These are phyloP conservation scores for Agapornis roseicollis DNA, from an alignment of 2,113 vertebrate genomes.

Conservation along the genomic window DNA sequence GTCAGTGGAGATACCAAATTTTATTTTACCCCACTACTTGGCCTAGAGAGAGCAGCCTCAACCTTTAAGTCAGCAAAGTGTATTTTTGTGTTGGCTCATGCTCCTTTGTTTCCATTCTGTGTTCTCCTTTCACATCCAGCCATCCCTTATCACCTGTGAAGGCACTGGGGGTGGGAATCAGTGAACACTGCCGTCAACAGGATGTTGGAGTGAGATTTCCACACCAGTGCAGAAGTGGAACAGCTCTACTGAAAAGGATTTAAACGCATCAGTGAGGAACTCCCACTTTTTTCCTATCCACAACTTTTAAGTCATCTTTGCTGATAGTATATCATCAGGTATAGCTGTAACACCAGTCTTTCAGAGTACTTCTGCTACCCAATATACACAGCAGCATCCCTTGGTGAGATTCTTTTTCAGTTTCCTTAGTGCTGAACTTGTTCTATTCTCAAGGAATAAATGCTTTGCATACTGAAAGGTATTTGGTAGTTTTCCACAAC, in stretches of 20 bases:
- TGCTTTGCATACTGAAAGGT: neutral
- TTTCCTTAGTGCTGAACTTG: neutral
- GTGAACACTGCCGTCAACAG: neutral
- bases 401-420: neutral
- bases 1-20: neutral
- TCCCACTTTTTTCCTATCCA: neutral
- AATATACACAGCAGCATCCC: neutral
- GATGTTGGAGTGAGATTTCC: neutral
- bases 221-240: neutral
- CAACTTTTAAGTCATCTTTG: neutral
- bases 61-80: neutral
- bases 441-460: neutral
- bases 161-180: accelerated
- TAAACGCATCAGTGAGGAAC: neutral
- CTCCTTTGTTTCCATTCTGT: neutral
- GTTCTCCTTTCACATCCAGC: neutral
- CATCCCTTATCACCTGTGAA: neutral
- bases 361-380: neutral
- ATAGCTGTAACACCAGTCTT: neutral
- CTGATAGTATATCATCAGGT: accelerated
- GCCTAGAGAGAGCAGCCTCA: neutral
- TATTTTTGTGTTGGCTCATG: neutral
- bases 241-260: neutral
- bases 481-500: neutral
- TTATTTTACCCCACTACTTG: neutral